Percentiles rank a stretch among this genome's conserved stretches.
These are phyloP conservation scores for Plutella xylostella DNA, from an alignment of 2,888 invertebrate species.

Conservation along the genomic window DNA sequence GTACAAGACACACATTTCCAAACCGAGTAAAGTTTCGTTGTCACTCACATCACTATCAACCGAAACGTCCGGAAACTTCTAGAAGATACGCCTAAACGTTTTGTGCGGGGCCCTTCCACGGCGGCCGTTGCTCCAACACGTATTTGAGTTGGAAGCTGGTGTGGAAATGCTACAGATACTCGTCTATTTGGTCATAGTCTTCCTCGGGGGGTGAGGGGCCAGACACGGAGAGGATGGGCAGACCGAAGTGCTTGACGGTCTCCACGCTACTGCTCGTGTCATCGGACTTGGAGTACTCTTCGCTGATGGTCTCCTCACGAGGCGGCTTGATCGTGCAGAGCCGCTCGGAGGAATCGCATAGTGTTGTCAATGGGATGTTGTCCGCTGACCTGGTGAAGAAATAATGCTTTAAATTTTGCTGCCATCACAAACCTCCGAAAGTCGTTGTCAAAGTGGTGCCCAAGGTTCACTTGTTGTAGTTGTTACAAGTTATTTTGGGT, in stretches of 20 bases:
- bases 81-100: constrained; percentile 22
- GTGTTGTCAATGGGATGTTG: constrained; percentile 58
- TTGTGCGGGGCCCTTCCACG: constrained; percentile 42
- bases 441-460: no score
- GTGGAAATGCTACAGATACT: constrained; percentile 72
- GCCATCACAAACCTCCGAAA: no score
- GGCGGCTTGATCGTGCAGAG: constrained; percentile 52
- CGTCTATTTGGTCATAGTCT: constrained; percentile 72
- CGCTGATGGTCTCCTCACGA: constrained; percentile 57
- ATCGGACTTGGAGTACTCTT: constrained; percentile 55
- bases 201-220: constrained; percentile 85
- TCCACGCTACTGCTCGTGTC: constrained; percentile 55
- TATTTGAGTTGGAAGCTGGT: constrained; percentile 64
- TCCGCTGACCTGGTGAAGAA: constrained; percentile 54
- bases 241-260: constrained; percentile 73
- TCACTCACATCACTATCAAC: constrained; percentile 18
- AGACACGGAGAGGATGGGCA: constrained; percentile 82
- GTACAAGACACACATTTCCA: constrained; percentile 46
- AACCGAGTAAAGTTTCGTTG: constrained; percentile 37
- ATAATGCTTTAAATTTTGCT: no score
- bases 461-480: no score
- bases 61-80: constrained; percentile 6
- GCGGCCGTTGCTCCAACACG: constrained; percentile 59
- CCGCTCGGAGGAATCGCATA: constrained; percentile 63
- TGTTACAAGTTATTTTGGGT: no score